A percentile compares a stretch with the other conserved stretches of the same genome.
phyloP scores from a whole-genome alignment of 2,888 invertebrate genomes.

The Cryptus viduatorius region DNA sequence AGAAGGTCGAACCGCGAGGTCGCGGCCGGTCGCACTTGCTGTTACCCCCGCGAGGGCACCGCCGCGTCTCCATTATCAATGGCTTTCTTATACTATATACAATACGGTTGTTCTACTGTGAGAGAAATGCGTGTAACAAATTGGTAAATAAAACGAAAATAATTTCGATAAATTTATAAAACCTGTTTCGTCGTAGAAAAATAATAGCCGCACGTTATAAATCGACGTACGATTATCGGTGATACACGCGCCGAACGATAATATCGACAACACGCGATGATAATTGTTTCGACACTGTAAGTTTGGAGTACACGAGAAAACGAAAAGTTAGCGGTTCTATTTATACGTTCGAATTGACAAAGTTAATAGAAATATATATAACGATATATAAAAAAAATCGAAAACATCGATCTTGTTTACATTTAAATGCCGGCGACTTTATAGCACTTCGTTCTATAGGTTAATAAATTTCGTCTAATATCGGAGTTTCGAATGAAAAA shows the following conservation, averaged over 20 bases:
- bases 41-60: conserved; percentile 25
- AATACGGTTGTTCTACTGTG: background rate
- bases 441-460: background rate
- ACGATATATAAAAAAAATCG: background rate
- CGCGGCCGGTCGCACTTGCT: conserved; percentile 39
- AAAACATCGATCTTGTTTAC: background rate
- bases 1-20: conserved; percentile 41
- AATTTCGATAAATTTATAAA: too few species aligned
- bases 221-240: too few species aligned
- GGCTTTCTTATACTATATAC: too few species aligned
- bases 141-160: too few species aligned
- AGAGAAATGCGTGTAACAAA: too few species aligned
- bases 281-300: background rate
- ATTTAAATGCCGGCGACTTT: background rate
- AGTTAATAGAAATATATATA: conserved; percentile 3
- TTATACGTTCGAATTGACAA: background rate
- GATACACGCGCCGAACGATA: background rate
- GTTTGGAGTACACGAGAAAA: background rate
- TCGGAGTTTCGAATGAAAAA: background rate
- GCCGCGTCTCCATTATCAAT: background rate
- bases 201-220: background rate
- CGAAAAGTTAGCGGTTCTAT: background rate
- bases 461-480: background rate
- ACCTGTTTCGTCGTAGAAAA: background rate
- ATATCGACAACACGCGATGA: background rate